Evolutionary conservation across 2,888 invertebrate species (phyloP), one percentile per base, ranked within the genome.

Genomic region (Rotaria sp.): DNA sequence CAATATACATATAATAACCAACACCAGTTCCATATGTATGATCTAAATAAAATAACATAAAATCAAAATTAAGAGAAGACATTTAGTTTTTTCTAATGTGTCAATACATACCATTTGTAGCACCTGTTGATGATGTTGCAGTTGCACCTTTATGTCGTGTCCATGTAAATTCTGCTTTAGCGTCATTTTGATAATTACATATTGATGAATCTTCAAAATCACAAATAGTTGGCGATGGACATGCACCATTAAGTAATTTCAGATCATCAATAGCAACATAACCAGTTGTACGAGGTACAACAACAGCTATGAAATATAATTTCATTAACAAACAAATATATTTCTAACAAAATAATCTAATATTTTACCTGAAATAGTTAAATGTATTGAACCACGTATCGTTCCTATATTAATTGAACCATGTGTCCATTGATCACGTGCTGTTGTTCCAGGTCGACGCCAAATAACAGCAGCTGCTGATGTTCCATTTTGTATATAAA

Each of bases 1-100:
- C 90, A 48, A 89, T 88, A 86, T 89, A 90, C n/a, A 90, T 80
- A 86, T 89, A 90, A 48, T 89, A 88, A 13, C 90, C 90, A 55
- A 84, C n/a, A 8, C 18, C 21, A 24, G 87, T 87, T 35, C 80
- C 57, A 85, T 87, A 87, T 38, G 87, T 87, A 74, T 87, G 87
- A 80, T 87, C 87, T 41, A 67, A 80, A 55, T 35, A 35, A 30
- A 30, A 59, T 10, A 57, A 35, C 35, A 74, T 35, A 74, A 1
- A 18, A 35, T 38, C 3, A 15, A 57, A 35, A n/a, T n/a, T n/a
- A n/a, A n/a, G n/a, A n/a, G n/a, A n/a, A n/a, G n/a, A n/a, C n/a
- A n/a, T n/a, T n/a, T n/a, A n/a, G n/a, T n/a, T n/a, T n/a, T n/a
- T n/a, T n/a, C n/a, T n/a, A n/a, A n/a, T 18, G 1, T 74, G 18